A percentile compares a stretch with the other conserved stretches of the same genome.
Evolutionary conservation across 2,888 invertebrate species (phyloP).

Genomic region (Micropterix aruncella): DNA sequence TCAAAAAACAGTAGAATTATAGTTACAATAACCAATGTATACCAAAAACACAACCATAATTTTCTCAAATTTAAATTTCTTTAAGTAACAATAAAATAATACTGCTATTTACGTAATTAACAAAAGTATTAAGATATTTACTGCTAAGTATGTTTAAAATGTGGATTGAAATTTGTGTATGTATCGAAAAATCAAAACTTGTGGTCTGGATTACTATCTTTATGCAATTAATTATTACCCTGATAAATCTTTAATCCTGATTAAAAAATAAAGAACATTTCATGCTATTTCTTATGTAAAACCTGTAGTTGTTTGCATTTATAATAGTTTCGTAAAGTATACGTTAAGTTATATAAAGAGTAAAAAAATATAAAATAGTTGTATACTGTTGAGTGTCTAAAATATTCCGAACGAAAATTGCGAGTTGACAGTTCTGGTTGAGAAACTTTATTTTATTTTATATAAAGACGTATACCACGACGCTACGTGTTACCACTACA

Average conservation of each 20-base stretch:
- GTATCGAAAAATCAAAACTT: no score
- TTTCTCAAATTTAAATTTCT: background rate
- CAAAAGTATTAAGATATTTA: no score
- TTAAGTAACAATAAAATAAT: background rate
- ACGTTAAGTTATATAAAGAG: background rate
- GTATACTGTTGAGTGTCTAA: constrained; percentile 7
- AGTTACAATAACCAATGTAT: background rate
- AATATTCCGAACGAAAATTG: constrained; percentile 7
- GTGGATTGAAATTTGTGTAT: no score
- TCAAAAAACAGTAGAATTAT: background rate
- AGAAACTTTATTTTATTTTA: no score
- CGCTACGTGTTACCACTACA: no score
- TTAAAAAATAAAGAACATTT: background rate
- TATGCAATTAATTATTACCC: background rate
- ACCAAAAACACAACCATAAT: background rate
- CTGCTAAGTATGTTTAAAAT: no score
- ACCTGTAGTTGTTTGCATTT: background rate
- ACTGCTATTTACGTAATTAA: background rate
- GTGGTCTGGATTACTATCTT: no score
- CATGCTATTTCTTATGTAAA: background rate
- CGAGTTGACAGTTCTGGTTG: no score
- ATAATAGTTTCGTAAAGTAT: no score
- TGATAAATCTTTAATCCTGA: background rate
- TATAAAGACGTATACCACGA: constrained; percentile 17
- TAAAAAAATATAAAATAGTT: background rate